Evolutionary conservation across 2,113 vertebrate species (phyloP).

Genomic region (Camelus dromedarius): DNA sequence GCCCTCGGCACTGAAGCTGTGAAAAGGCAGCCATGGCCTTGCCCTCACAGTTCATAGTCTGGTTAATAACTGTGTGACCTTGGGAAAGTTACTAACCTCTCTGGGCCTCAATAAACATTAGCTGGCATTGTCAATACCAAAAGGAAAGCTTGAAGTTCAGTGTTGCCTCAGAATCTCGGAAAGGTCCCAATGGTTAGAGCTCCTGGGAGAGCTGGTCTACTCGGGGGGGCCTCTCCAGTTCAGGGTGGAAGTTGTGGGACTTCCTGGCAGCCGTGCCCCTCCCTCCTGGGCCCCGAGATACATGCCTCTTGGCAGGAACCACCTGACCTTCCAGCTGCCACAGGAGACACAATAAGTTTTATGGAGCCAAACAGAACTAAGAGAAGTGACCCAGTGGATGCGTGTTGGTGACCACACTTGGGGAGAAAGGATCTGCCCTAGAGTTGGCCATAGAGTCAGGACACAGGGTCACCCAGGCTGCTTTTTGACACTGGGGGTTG

Average conservation of each 20-base stretch:
- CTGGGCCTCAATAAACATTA: background rate
- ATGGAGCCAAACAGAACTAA: constrained; percentile 74
- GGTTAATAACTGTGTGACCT: background rate
- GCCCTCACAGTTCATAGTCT: background rate
- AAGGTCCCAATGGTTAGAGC: background rate
- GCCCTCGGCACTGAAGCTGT: background rate
- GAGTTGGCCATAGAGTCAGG: background rate
- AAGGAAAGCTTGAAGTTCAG: background rate
- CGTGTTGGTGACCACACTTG: constrained; percentile 78
- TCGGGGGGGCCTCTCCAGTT: background rate
- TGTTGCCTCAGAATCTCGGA: background rate
- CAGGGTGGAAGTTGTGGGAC: background rate
- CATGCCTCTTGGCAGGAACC: background rate
- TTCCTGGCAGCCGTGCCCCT: background rate
- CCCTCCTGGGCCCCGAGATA: background rate
- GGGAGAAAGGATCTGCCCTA: background rate
- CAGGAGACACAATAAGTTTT: background rate
- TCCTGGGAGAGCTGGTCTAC: background rate
- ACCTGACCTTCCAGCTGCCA: background rate
- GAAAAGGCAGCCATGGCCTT: background rate
- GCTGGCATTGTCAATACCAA: background rate
- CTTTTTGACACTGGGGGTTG: background rate
- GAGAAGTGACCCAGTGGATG: constrained; percentile 74
- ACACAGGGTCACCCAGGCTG: background rate
- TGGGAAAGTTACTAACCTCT: background rate